Evolutionary conservation across 64 coral and sea anemone species (phyloP).

Genomic region (Dendronephthya gigantea): DNA sequence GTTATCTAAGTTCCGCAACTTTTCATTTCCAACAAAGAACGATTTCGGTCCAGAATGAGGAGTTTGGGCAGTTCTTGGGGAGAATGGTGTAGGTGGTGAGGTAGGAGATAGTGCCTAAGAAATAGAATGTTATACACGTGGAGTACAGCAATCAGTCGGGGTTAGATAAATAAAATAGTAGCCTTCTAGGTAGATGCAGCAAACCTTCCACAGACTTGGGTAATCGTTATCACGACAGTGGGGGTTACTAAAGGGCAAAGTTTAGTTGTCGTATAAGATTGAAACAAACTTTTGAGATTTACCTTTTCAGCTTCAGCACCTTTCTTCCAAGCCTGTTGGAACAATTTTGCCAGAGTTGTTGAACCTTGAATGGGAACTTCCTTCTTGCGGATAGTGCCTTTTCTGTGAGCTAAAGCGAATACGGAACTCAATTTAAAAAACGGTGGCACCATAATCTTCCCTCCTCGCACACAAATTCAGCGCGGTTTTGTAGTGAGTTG

Average conservation of each 20-base stretch:
- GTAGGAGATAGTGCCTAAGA: not conserved
- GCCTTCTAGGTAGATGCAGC: too few relatives aligned
- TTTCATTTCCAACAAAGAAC: slow-evolving; percentile 5
- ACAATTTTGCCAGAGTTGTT: not conserved
- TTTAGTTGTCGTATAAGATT: not conserved
- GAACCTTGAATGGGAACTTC: not conserved
- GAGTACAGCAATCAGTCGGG: too few relatives aligned
- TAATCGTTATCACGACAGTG: too few relatives aligned
- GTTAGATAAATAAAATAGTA: too few relatives aligned
- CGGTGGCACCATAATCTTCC: too few relatives aligned
- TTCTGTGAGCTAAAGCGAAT: not conserved
- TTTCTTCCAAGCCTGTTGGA: slow-evolving; percentile 18
- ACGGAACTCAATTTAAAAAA: too few relatives aligned
- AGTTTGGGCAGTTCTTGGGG: not conserved
- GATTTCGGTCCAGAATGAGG: not conserved
- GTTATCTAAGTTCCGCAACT: not conserved
- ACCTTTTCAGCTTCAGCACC: not conserved
- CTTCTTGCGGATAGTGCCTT: not conserved
- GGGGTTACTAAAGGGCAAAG: not conserved
- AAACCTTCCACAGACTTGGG: too few relatives aligned
- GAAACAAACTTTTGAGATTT: not conserved
- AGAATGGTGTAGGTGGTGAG: not conserved
- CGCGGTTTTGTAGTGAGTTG: too few relatives aligned
- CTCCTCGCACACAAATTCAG: too few relatives aligned
- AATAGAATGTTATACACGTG: not conserved